Conservation (phyloP, 2,888 invertebrate genomes). For the Ectemnius cavifrons region DNA sequence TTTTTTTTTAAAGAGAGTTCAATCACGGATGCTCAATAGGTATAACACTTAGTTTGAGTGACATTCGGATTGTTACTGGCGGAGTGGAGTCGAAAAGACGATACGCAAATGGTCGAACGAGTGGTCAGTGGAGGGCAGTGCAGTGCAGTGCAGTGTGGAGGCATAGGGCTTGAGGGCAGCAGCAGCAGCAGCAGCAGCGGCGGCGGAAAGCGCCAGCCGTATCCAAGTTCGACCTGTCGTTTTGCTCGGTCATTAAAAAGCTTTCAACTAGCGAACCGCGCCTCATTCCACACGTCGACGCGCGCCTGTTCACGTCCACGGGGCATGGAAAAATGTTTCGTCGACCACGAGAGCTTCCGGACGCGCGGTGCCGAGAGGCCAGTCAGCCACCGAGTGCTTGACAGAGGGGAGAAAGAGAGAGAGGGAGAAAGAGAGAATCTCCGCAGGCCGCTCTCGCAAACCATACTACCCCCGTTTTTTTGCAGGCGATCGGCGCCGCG, state of each 20-base stretch:
- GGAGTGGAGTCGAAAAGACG: slow-evolving; percentile 4
- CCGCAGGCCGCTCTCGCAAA: slow-evolving; percentile 48
- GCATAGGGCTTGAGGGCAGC: not conserved
- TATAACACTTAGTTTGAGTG: no score
- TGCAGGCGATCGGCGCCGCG: slow-evolving; percentile 48
- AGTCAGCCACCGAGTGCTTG: not conserved
- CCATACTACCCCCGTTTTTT: slow-evolving; percentile 46
- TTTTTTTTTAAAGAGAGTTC: no score
- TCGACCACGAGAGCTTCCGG: slow-evolving; percentile 53
- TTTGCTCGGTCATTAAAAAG: slow-evolving; percentile 65
- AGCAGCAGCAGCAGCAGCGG: slow-evolving; percentile 16
- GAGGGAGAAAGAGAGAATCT: slow-evolving; percentile 25
- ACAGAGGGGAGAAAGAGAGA: slow-evolving; percentile 1
- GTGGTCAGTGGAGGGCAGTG: no score
- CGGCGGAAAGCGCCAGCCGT: slow-evolving; percentile 1
- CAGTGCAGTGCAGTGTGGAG: not conserved
- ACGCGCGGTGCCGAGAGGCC: slow-evolving; percentile 7
- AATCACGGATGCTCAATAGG: no score
- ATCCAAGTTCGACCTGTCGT: slow-evolving; percentile 49
- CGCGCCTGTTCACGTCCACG: slow-evolving; percentile 34
- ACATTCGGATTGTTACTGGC: no score
- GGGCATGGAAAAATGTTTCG: slow-evolving; percentile 60
- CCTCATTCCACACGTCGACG: slow-evolving; percentile 57
- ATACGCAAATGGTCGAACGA: not conserved
- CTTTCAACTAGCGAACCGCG: slow-evolving; percentile 60